Base-by-base conservation (phyloP, 1,140 invertebrate genomes). In the Drosophila saltans region DNA sequence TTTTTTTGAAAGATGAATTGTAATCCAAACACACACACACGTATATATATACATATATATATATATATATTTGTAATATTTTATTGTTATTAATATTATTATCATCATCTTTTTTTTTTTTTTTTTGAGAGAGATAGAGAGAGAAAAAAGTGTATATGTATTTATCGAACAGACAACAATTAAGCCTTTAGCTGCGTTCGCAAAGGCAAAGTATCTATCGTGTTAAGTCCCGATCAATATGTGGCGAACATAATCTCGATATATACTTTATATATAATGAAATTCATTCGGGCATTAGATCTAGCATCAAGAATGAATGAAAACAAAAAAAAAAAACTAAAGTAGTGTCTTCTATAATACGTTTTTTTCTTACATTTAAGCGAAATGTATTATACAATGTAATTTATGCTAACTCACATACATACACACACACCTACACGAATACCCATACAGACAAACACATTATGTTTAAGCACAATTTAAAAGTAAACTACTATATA, bases 31-130 rank as follows among this genome's bases (percentile, higher is more conserved):
- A 4, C 58, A 60, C 36, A 39, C 36, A 40, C 21, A 41, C 9
- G 41, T 9, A 39, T 8, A 41, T 41, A 61, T 10, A 41, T 33
- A 65, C 10, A 40, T 41, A 60, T 3, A 40, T 52, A 62, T 3
- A 40, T 52, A 62, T 24, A 36, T 52, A 52, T 67, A 61, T 75
- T 58, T 33, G 39, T 40, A 75, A 43, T 76, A 76, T 70, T 69
- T 52, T 75, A 75, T 45, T 75, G 72, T 75, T 77, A 77, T 78
- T 77, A 77, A 77, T 72, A 62, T 74, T 55, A 56, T 58, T 58
- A 71, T 59, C 55, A 57, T 59, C 45, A 41, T 30, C 8, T 3
- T 48, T 52, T 52, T 52, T 52, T 26, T 52, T 52, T 26, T 48
- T 48, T 21, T 21, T 30, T 30, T 2, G 28, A 30, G 33, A 5